A percentile compares a stretch with the other conserved stretches of the same genome.
These are phyloP conservation scores for Corythornis madagascariensis DNA, from an alignment of 2,113 vertebrate genomes.

Conservation along the genomic window DNA sequence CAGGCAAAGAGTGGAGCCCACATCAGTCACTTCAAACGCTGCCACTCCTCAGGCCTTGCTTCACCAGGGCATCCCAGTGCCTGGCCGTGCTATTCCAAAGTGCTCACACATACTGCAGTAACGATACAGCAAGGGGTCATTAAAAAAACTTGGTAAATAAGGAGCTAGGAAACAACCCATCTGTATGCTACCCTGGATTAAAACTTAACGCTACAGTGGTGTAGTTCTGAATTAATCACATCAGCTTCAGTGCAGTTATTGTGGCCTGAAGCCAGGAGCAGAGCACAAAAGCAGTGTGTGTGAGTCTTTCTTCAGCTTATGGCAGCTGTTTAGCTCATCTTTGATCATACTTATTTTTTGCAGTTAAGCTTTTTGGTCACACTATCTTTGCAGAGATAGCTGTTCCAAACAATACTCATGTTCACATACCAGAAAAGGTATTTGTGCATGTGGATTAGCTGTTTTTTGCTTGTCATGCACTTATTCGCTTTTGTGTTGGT, in stretches of 20 bases:
- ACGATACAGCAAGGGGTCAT: background rate
- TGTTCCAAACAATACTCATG: background rate
- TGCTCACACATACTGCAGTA: background rate
- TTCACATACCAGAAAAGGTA: conserved; percentile 41
- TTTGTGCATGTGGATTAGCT: conserved; percentile 47
- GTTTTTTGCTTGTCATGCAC: conserved; percentile 24
- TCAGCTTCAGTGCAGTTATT: conserved; percentile 25
- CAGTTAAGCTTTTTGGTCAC: conserved; percentile 64
- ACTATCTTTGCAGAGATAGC: conserved; percentile 50
- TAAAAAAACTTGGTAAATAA: background rate
- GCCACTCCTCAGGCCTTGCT: background rate
- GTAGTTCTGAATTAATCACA: conserved; percentile 27
- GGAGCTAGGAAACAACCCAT: background rate
- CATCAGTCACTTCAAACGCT: accelerated
- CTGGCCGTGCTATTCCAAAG: background rate
- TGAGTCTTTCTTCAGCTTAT: conserved; percentile 24
- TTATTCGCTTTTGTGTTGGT: background rate
- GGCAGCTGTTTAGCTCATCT: conserved; percentile 63
- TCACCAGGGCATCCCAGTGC: background rate
- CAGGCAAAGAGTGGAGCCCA: background rate
- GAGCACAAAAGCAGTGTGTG: conserved; percentile 42
- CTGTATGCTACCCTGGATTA: conserved; percentile 1
- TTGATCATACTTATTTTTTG: conserved; percentile 51
- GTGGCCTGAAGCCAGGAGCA: conserved; percentile 31
- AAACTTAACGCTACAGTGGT: conserved; percentile 16